A percentile compares a stretch with the other conserved stretches of the same genome.
phyloP scores from a whole-genome alignment of 2,888 invertebrate genomes.

The Agelastica alni region DNA sequence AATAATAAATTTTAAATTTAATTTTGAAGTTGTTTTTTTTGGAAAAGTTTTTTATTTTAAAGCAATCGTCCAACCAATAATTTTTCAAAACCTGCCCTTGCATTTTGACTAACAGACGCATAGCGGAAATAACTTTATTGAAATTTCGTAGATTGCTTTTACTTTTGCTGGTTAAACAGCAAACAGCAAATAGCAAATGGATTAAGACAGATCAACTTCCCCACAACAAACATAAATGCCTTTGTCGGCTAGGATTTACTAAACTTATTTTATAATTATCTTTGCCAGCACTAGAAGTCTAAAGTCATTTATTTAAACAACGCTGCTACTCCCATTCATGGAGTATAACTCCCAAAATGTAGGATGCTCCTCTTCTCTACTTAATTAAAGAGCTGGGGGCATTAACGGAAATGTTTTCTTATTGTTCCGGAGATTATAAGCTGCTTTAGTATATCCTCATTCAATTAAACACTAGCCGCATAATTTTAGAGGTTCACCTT shows the following conservation, averaged over 20 bases:
- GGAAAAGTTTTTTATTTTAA: too few relatives aligned
- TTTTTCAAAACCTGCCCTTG: too few relatives aligned
- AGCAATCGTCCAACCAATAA: too few relatives aligned
- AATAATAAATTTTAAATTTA: too few relatives aligned
- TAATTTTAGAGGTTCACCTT: neutral
- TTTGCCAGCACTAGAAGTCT: neutral
- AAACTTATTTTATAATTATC: conserved; percentile 4
- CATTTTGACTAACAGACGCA: too few relatives aligned
- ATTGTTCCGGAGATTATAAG: conserved; percentile 4
- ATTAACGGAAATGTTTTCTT: neutral
- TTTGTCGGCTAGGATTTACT: neutral
- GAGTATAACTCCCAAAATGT: neutral
- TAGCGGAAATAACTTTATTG: too few relatives aligned
- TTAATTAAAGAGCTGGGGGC: conserved; percentile 1
- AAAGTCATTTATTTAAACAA: conserved; percentile 4
- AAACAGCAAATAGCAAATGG: too few relatives aligned
- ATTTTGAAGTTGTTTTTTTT: too few relatives aligned
- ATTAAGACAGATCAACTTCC: neutral
- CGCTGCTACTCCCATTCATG: neutral
- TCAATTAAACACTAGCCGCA: neutral
- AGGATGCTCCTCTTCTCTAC: conserved; percentile 1
- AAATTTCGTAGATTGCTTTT: too few relatives aligned
- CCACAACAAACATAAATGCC: neutral
- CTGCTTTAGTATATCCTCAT: neutral
- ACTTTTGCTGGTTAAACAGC: too few relatives aligned